These are phyloP conservation scores for Drosophila lowei DNA, from an alignment of 1,140 invertebrate species.

Conservation along the genomic window DNA sequence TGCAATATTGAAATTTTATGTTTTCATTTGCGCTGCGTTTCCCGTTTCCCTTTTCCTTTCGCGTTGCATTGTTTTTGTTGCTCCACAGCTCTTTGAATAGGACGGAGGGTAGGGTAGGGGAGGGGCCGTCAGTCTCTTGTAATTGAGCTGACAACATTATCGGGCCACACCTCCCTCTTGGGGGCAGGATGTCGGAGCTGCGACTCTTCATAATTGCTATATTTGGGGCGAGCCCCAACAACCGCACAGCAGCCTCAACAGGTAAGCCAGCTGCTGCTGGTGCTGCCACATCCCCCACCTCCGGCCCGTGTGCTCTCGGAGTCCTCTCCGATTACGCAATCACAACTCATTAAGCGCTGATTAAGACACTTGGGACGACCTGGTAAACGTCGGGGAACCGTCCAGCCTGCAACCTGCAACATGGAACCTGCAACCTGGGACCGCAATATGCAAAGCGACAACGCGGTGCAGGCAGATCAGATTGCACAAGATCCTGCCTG, in stretches of 20 bases:
- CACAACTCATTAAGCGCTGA: slow-evolving; percentile 71
- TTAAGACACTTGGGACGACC: slow-evolving; percentile 59
- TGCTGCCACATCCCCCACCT: slow-evolving; percentile 5
- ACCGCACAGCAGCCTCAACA: not conserved
- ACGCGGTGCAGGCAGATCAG: slow-evolving; percentile 18
- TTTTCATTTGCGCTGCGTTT: slow-evolving; percentile 32
- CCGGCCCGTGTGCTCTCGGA: not conserved
- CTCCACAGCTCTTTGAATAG: too few relatives aligned
- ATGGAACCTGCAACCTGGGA: too few relatives aligned
- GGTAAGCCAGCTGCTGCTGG: slow-evolving; percentile 6
- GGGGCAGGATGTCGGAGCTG: too few relatives aligned
- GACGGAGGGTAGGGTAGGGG: too few relatives aligned
- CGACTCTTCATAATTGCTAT: too few relatives aligned
- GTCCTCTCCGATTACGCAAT: slow-evolving; percentile 55
- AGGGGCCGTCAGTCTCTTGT: slow-evolving; percentile 20
- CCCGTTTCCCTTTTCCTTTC: not conserved
- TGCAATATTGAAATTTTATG: slow-evolving; percentile 35
- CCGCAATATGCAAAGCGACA: slow-evolving; percentile 2
- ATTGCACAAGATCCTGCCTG: slow-evolving; percentile 30
- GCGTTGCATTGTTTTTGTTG: not conserved
- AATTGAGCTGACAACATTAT: slow-evolving; percentile 58
- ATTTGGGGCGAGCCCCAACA: slow-evolving; percentile 20
- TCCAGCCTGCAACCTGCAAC: too few relatives aligned
- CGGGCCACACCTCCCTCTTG: slow-evolving; percentile 27
- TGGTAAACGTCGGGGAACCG: too few relatives aligned